Base-by-base conservation (phyloP, 1,140 invertebrate genomes). In the Cydia pomonella region DNA sequence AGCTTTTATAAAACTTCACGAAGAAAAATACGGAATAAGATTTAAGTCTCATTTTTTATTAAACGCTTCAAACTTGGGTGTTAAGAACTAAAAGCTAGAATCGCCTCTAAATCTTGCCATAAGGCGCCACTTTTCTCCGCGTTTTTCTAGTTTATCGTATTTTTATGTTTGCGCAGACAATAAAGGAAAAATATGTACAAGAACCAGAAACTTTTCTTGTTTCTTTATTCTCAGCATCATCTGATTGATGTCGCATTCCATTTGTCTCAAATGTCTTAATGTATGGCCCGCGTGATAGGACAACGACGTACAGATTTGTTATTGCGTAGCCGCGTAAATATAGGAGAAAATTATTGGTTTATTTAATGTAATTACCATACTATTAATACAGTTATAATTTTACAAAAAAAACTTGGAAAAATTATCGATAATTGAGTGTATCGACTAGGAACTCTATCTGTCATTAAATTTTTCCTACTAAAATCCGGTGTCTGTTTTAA, bases 41-140 rank as follows among this genome's bases (percentile, higher is more conserved):
- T 59, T 59, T 10, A 59, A 23, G 53, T 59, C 9, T 12, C 18
- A 59, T 3, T 23, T 59, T 50, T 50, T 50, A 50, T 50, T 50
- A 50, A 50, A 18, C n/a, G n/a, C 47, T 50, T 50, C 4, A 50
- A n/a, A 50, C 16, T 50, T 50, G 6, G n/a, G 47, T 50, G n/a
- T 50, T 50, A n/a, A 50, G 47, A 50, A 50, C 16, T 50, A 50
- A 7, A 18, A 50, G n/a, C 47, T 50, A 4, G 3, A 3, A 7
- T 18, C n/a, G 47, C 16, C 47, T 50, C 47, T 50, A 50, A 50
- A 50, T 50, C 47, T 50, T 50, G 47, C 47, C 47, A n/a, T 50
- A 50, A n/a, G n/a, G 47, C 47, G 47, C n/a, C n/a, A 18, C 16
- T n/a, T 50, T 50, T 50, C 47, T 13, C 13, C 47, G 47, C 1